Evolutionary conservation across 1,140 invertebrate genomes (phyloP), one percentile per base, ranked within the genome.

Genomic region (Brachionus rubens): DNA sequence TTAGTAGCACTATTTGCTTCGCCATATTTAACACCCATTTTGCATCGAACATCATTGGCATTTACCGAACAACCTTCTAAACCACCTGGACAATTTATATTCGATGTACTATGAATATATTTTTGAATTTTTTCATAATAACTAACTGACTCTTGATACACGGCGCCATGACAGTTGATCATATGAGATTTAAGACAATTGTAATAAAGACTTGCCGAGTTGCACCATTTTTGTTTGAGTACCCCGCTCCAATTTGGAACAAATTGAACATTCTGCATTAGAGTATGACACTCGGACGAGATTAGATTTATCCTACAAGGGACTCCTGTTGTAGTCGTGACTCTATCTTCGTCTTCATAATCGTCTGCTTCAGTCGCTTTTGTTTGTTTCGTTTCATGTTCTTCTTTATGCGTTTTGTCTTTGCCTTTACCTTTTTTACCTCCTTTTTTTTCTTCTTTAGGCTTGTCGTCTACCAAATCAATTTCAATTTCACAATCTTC

Each of bases 81-180:
- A 24, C 72, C 72, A 1, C 72, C 72, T 3, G 52, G 48, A 30
- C 72, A 76, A 21, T 56, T 43, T 28, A 76, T 21, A 62, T 76
- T 76, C 3, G 72, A 41, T 56, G 36, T 43, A 56, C 72, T 76
- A 19, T 59, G 48, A 56, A 76, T 54, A 21, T 56, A 54, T 24
- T 76, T 76, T 56, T 76, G 72, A 10, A 76, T 56, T 76, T 76
- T 76, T 43, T 76, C 72, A 76, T 76, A 76, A 21, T 76, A 76
- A 30, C 36, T 41, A 3, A 76, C 24, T 21, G 52, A 54, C 19
- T 76, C 72, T 16, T 43, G 36, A 47, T 40, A 76, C n/a, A 43
- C 9, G 10, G 40, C 33, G 0, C n/a, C 72, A 19, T 24, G 5
- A 65, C 75, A 76, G 14, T 76, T 76, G 2, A 40, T 6, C 26